These are phyloP conservation scores for Bellardia pandia DNA, from an alignment of 2,888 invertebrate genomes.

Conservation along the genomic window DNA sequence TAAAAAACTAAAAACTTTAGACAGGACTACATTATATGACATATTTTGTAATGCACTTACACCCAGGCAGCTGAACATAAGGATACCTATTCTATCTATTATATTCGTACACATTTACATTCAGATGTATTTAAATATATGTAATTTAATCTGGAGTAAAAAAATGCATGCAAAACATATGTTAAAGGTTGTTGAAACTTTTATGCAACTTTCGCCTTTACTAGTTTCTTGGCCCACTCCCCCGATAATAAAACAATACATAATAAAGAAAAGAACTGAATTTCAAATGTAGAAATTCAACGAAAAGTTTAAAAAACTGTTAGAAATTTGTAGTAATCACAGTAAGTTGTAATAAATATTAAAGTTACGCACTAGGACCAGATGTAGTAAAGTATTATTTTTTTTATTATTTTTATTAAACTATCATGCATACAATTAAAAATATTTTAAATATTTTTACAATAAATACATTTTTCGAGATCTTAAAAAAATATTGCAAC, in stretches of 20 bases:
- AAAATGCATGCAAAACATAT: conserved; percentile 44
- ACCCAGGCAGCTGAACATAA: background rate
- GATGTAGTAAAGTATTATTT: no score
- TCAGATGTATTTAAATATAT: conserved; percentile 40
- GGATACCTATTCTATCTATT: background rate
- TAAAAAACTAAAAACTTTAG: conserved; percentile 48
- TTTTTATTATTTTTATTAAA: no score
- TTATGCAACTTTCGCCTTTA: conserved; percentile 42
- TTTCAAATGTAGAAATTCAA: conserved; percentile 10
- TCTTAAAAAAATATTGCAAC: no score
- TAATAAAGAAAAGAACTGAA: background rate
- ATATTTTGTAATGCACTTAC: conserved; percentile 53
- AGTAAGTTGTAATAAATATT: background rate
- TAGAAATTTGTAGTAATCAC: background rate
- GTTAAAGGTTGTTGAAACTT: conserved; percentile 57
- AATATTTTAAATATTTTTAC: no score
- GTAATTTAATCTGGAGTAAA: conserved; percentile 24
- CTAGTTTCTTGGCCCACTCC: no score
- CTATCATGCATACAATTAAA: no score
- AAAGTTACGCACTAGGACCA: no score
- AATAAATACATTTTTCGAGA: no score
- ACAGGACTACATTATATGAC: conserved; percentile 61
- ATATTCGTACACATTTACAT: conserved; percentile 13
- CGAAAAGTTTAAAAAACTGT: conserved; percentile 23
- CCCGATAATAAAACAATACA: background rate